Conservation (phyloP, 2,797 vertebrate genomes). For the Poeciliopsis gracilis region DNA sequence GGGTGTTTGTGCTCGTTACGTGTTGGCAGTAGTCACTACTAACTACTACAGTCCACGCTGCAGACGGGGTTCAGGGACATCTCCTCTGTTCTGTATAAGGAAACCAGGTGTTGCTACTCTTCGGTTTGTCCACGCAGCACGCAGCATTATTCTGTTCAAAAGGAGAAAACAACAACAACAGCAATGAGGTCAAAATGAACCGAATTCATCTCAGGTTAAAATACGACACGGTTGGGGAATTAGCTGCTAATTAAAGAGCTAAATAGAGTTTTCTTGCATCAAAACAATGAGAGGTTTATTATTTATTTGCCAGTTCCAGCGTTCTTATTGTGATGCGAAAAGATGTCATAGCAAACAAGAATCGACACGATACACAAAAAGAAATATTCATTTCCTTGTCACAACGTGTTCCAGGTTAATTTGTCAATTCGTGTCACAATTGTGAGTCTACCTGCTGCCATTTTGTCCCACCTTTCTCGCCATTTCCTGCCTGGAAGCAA, state of each 20-base stretch:
- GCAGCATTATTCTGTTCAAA: conserved; percentile 57
- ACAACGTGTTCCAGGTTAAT: not conserved
- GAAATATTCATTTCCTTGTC: not conserved
- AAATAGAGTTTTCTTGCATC: not conserved
- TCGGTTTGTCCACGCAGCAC: conserved; percentile 50
- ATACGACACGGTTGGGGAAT: not conserved
- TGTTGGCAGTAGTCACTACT: conserved; percentile 58
- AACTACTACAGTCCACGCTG: conserved; percentile 57
- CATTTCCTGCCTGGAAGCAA: not conserved
- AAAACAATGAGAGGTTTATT: not conserved
- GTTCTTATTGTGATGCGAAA: not conserved
- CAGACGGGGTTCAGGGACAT: conserved; percentile 40
- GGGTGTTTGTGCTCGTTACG: conserved; percentile 69
- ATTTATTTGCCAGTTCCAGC: not conserved
- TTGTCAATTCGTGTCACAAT: not conserved
- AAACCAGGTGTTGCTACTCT: conserved; percentile 69
- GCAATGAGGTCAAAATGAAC: not conserved
- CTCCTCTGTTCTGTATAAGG: conserved; percentile 50
- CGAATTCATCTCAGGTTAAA: not conserved
- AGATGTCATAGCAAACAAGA: not conserved
- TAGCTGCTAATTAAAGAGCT: not conserved
- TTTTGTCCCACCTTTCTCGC: not conserved
- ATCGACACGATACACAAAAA: not conserved
- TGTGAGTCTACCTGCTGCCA: not conserved
- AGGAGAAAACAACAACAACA: conserved; percentile 12